Base-by-base conservation (phyloP, 2,888 invertebrate species). In the Ctena decussata region DNA sequence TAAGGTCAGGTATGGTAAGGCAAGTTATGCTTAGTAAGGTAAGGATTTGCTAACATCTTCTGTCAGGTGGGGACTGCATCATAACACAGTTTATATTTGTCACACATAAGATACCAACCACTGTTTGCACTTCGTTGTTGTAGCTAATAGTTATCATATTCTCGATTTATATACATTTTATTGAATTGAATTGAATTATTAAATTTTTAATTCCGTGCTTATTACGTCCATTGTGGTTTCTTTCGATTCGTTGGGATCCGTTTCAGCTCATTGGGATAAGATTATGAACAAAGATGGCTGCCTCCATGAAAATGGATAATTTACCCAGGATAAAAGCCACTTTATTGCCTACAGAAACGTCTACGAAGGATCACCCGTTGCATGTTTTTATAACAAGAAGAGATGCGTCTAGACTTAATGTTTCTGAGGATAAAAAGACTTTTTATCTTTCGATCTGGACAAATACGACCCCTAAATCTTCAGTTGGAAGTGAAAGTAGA, bases 321-420 rank as follows among this genome's bases (percentile, higher is more conserved):
- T 57, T 75, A 77, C 5, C 76, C 72, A 75, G 91, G 70, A 87
- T 80, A 57, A 85, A 80, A 69, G 90, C 90, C 21, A 65, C 60
- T 53, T 77, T 93, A 49, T 35, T 72, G 37, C 79, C 80, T 30
- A 77, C 65, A 35, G 80, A 90, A 5, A 74, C 69, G 32, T 82
- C 83, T 21, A 37, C 81, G 21, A 85, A 84, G 37, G 87, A 89
- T 41, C 92, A 93, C 71, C 89, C 91, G 18, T 87, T 93, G 15
- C 93, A 93, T 80, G 75, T 93, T 11, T 82, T 86, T 71, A 84
- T 93, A 71, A 89, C 91, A 21, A 85, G 80, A 49, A 85, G 83
- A 37, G 82, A 89, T 81, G 92, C 93, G n/a, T 44, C 80, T 18
- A 73, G 65, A 15, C 76, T 93, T 8, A 82, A 80, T 5, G 69